Evolutionary conservation across 2,888 invertebrate species (phyloP), one percentile per base, ranked within the genome.

Genomic region (Perizoma flavofasciatum): DNA sequence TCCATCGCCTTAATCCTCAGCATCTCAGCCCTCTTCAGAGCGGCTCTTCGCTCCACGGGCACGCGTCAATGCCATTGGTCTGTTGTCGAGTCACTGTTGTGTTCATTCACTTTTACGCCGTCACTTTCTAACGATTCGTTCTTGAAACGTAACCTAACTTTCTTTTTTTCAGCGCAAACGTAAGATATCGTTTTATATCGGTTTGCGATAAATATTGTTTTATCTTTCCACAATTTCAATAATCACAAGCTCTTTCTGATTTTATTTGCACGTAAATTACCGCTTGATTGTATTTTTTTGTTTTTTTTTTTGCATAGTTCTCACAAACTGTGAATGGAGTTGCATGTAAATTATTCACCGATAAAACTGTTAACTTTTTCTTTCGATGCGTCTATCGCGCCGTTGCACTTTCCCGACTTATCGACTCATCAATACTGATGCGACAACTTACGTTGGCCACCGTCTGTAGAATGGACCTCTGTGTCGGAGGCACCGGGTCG

Each of bases 1-100:
- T 86, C 88, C 76, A 85, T 78, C 10, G 78, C 74, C 61, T 75
- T 80, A 49, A 65, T 75, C 68, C 73, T 73, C 69, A 78, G 70
- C 86, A 85, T 85, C 61, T 77, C 74, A 44, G 40, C 49, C 54
- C 11, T 52, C 44, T 48, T 51, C 54, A 6, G 46, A 47, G 34
- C 54, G 40, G 32, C 6, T 34, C 71, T 66, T 67, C 54, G 62
- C 60, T 56, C 10, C 55, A 52, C 50, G 9, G 34, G 34, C 54
- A 49, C 59, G 59, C 54, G 44, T 52, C 54, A 57, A 45, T 55
- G 49, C 54, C 69, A 61, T 66, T 62, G 35, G 39, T 10, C 10
- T 41, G 34, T 7, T 39, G 34, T 43, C 34, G 5, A 10, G 43
- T 35, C 47, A 55, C 51, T 37, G 37, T 37, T 22, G 22, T 22